Base-by-base conservation (phyloP, 1,140 invertebrate genomes). In the Polyergus mexicanus region DNA sequence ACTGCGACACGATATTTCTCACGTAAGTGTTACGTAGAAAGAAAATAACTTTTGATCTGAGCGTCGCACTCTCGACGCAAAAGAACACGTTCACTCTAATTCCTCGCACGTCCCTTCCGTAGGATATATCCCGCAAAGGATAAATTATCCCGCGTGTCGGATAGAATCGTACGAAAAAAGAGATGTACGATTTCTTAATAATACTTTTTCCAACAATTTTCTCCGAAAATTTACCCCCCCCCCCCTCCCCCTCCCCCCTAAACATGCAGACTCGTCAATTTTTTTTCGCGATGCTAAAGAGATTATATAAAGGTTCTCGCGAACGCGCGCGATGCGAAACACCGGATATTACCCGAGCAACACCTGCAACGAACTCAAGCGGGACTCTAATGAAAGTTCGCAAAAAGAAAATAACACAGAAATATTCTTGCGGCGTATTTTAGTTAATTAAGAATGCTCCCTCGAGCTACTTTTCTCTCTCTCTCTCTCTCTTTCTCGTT, bases 391-490 rank as follows among this genome's bases (percentile, higher is more conserved):
- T 81, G 77, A 81, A 69, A 81, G 65, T 81, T 81, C 56, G 58
- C 35, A 80, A 80, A 80, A 80, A 71, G 77, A 71, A 56, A 38
- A 80, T 25, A 65, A 80, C 65, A 80, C 10, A 35, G 35, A 28
- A 69, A 51, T 69, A 58, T 81, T 81, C 77, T 69, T 71, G 77
- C 66, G 77, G 77, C 66, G 77, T 81, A 81, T 71, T 81, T 81
- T 81, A 81, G 65, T 81, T 81, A 81, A 81, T 81, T 81, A 81
- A 81, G 77, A 81, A 83, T 72, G 68, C 65, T 10, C 22, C 60
- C 28, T 11, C 28, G 41, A 13, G 41, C 32, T 16, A 0, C 47
- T 51, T 19, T 51, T 51, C 16, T 44, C 54, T 60, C 10, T 41
- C 47, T 35, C 7, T 25, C 44, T 58, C 22, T 71, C 25, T 13